Conservation (phyloP, 1,140 invertebrate species). For the Cydia strobilella region DNA sequence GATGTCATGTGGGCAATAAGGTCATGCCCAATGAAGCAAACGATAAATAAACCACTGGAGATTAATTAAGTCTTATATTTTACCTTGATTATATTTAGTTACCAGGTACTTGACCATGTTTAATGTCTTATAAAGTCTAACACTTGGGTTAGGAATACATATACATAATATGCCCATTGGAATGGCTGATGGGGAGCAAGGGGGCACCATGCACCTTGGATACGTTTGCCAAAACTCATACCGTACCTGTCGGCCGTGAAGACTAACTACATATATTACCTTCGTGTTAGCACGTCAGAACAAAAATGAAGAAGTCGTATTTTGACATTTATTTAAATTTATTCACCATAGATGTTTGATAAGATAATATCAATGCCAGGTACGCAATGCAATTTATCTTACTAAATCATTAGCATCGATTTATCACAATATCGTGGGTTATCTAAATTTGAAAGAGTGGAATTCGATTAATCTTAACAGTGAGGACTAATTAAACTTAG, state of each 20-base stretch:
- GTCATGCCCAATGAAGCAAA: background rate
- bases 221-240: no score
- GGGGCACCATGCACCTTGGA: no score
- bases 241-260: no score
- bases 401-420: slow-evolving; percentile 39
- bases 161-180: background rate
- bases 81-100: background rate
- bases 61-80: slow-evolving; percentile 2
- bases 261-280: no score
- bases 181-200: no score
- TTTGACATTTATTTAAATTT: slow-evolving; percentile 17
- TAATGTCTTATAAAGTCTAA: background rate
- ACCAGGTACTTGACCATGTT: background rate
- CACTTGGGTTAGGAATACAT: background rate
- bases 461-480: slow-evolving; percentile 51
- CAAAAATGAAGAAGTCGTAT: background rate
- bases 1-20: slow-evolving; percentile 5
- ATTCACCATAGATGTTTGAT: slow-evolving; percentile 22
- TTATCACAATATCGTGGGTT: slow-evolving; percentile 37
- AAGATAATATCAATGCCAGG: slow-evolving; percentile 29
- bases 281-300: background rate
- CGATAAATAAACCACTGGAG: slow-evolving; percentile 3
- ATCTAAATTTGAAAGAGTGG: slow-evolving; percentile 30
- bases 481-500: slow-evolving; percentile 47
- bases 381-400: slow-evolving; percentile 30